Evolutionary conservation across 2,113 vertebrate genomes (phyloP).

Genomic region (Rhabdornis inornatus): DNA sequence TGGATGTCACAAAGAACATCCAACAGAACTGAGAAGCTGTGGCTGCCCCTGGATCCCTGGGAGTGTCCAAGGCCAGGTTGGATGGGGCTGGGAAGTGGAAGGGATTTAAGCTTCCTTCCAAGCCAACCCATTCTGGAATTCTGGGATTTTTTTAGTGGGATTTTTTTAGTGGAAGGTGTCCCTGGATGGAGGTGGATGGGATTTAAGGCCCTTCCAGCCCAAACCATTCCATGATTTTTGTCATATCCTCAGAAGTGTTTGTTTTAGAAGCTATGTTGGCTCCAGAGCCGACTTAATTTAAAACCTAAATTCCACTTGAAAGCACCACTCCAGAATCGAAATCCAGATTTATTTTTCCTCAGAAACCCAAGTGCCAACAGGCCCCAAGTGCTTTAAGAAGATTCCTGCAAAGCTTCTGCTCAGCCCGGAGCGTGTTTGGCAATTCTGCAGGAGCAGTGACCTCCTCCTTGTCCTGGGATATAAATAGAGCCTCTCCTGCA

Average conservation of each 20-base stretch:
- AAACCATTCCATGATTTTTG: background rate
- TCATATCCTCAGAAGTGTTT: accelerated
- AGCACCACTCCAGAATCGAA: background rate
- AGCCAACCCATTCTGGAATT: no score
- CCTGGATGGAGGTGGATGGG: no score
- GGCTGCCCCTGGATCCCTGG: background rate
- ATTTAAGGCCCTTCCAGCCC: background rate
- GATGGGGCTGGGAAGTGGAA: accelerated
- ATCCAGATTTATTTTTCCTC: background rate
- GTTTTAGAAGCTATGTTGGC: background rate
- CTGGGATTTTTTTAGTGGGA: no score
- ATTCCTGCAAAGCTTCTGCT: background rate
- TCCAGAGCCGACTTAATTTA: background rate
- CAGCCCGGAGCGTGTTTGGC: background rate
- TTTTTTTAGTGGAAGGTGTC: no score
- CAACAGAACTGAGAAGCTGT: background rate
- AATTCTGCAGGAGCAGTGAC: background rate
- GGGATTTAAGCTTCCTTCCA: no score
- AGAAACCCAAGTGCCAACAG: background rate
- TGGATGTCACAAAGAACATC: background rate
- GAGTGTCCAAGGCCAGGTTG: background rate
- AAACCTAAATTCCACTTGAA: background rate
- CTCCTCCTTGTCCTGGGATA: background rate
- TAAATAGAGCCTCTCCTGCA: background rate
- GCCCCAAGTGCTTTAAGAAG: background rate